These are phyloP conservation scores for Carassius carassius DNA, from an alignment of 2,113 vertebrate species.

Conservation along the genomic window DNA sequence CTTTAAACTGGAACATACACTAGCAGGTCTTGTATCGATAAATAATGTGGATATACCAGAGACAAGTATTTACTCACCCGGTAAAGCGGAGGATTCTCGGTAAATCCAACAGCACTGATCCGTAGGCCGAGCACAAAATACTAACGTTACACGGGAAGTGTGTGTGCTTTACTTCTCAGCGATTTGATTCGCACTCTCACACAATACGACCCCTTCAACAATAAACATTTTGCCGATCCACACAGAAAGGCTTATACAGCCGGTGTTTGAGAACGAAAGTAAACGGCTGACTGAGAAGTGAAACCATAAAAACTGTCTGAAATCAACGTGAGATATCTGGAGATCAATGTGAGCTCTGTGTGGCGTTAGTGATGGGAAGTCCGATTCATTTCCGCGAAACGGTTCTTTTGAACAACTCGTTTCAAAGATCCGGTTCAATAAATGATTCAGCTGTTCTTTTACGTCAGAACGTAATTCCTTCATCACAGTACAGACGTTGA, in stretches of 20 bases:
- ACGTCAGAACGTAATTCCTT: not conserved
- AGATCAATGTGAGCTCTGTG: not conserved
- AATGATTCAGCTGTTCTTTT: not conserved
- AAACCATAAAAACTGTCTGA: not conserved
- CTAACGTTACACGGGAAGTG: conserved; percentile 36
- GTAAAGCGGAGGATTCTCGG: not conserved
- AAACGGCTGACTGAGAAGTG: not conserved
- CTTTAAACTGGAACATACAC: not conserved
- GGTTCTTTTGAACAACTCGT: conserved; percentile 10
- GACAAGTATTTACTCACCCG: conserved; percentile 6
- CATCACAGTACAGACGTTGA: not conserved
- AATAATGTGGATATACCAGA: not conserved
- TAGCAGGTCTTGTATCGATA: not conserved
- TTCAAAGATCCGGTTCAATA: not conserved
- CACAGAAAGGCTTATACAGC: not conserved
- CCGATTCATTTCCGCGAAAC: conserved; percentile 2
- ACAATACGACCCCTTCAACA: not conserved
- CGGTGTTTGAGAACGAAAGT: not conserved
- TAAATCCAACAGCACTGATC: conserved; percentile 13
- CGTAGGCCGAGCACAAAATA: conserved; percentile 37
- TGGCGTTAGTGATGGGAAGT: not conserved
- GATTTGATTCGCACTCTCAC: conserved; percentile 9
- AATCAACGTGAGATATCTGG: not conserved
- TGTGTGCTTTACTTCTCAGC: conserved; percentile 16
- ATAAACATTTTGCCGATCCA: not conserved